Evolutionary conservation across 1,140 invertebrate genomes (phyloP).

Genomic region (Tetragonula clypearis): DNA sequence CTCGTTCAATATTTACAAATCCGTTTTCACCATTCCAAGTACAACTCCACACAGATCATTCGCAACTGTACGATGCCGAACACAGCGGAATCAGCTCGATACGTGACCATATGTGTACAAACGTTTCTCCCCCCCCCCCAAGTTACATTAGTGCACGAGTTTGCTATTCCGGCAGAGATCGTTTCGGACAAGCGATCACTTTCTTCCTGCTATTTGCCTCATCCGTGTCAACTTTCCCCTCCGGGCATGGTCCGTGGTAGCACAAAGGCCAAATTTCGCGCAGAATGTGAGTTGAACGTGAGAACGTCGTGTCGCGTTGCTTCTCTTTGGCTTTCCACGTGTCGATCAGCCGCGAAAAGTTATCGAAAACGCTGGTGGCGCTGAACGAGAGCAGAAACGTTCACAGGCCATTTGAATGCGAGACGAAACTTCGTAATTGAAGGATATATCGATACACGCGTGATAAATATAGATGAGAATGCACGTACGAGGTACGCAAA

Average conservation of each 20-base stretch:
- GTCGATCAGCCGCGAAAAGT: not conserved
- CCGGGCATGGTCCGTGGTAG: not conserved
- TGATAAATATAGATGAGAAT: too few relatives aligned
- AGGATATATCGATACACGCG: not conserved
- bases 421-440: slow-evolving; percentile 3
- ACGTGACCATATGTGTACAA: not conserved
- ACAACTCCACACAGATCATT: not conserved
- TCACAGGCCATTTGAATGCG: slow-evolving; percentile 2
- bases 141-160: not conserved
- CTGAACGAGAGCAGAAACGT: not conserved
- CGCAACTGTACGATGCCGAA: not conserved
- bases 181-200: not conserved
- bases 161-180: not conserved
- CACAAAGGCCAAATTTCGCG: not conserved
- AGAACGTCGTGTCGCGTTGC: not conserved
- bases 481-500: too few relatives aligned
- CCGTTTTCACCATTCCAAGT: not conserved
- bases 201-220: not conserved
- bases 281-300: not conserved
- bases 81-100: not conserved
- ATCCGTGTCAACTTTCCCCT: not conserved
- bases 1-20: slow-evolving; percentile 11
- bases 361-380: not conserved
- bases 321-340: not conserved
- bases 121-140: not conserved